These are phyloP conservation scores for Cottus gobio DNA, from an alignment of 2,113 vertebrate species.

Conservation along the genomic window DNA sequence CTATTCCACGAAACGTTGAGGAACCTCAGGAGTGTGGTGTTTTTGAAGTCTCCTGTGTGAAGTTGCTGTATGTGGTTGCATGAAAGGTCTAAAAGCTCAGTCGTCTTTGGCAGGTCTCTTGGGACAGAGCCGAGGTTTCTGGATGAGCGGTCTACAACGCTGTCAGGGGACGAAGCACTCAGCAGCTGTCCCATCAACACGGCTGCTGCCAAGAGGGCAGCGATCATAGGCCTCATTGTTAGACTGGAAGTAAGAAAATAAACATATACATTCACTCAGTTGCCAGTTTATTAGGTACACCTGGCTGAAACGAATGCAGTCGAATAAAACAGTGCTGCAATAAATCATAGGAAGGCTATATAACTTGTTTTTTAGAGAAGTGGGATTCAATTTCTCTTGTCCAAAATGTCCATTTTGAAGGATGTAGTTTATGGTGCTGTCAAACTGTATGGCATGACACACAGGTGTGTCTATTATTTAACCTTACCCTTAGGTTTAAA, in stretches of 20 bases:
- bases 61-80: slow-evolving; percentile 84
- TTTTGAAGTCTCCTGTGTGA: slow-evolving; percentile 75
- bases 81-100: slow-evolving; percentile 83
- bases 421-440: neutral
- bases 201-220: slow-evolving; percentile 32
- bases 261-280: neutral
- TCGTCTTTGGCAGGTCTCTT: slow-evolving; percentile 47
- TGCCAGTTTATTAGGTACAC: neutral
- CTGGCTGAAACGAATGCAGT: neutral
- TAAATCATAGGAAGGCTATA: neutral
- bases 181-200: slow-evolving; percentile 29
- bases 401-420: neutral
- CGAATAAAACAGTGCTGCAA: neutral
- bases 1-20: slow-evolving; percentile 88
- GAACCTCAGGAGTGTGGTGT: slow-evolving; percentile 75
- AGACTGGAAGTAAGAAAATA: slow-evolving; percentile 25
- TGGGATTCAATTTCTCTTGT: neutral
- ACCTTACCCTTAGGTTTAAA: neutral
- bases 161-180: slow-evolving; percentile 1
- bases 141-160: slow-evolving; percentile 63
- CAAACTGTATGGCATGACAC: neutral
- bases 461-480: neutral
- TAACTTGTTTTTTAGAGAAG: neutral
- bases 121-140: slow-evolving; percentile 75
- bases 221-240: slow-evolving; percentile 44